phyloP scores from a whole-genome alignment of 2,797 vertebrate species.

The Fringilla coelebs region DNA sequence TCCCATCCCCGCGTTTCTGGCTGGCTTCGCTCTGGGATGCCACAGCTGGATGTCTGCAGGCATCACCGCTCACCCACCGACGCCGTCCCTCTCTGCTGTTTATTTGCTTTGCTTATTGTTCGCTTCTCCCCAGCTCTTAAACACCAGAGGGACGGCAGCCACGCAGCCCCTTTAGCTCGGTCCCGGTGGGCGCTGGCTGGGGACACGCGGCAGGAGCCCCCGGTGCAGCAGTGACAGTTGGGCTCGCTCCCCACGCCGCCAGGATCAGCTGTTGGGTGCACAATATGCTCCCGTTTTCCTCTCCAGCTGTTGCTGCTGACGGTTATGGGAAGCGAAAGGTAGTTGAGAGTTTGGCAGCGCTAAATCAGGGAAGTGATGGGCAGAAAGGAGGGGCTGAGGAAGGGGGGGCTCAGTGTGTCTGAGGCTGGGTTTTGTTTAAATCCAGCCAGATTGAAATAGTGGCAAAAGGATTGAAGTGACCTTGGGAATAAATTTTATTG shows the following conservation, averaged over 20 bases:
- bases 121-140: not conserved
- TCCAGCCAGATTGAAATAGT: not conserved
- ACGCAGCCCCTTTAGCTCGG: fast-evolving
- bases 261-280: slow-evolving; percentile 16
- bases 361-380: slow-evolving; percentile 1
- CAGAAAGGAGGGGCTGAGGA: not conserved
- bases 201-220: not conserved
- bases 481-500: slow-evolving; percentile 45
- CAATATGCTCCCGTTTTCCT: slow-evolving; percentile 7
- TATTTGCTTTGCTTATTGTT: not conserved
- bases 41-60: not conserved
- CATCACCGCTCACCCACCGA: not conserved
- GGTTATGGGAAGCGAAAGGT: slow-evolving; percentile 29
- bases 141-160: fast-evolving
- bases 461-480: slow-evolving; percentile 15
- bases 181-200: not conserved
- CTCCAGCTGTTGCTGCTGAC: slow-evolving; percentile 21
- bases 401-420: not conserved
- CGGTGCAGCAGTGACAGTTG: not conserved
- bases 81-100: not conserved
- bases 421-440: not conserved
- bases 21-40: not conserved
- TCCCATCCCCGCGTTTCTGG: fast-evolving
- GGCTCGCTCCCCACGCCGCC: not conserved
- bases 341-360: not conserved